Conservation (phyloP, 2,113 vertebrate species). For the Corydoras sp. region DNA sequence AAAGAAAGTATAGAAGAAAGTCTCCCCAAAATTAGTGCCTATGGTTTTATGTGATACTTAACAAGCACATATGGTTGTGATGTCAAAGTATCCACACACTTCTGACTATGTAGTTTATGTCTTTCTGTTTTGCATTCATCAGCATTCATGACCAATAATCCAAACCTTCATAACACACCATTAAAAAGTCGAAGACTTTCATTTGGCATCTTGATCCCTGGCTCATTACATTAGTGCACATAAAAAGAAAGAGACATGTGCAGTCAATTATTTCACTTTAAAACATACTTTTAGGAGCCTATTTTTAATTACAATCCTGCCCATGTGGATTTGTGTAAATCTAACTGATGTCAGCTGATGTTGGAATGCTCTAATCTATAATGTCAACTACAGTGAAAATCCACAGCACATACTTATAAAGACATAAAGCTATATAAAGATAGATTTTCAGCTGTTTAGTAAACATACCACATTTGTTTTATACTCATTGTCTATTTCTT, state of each 20-base stretch:
- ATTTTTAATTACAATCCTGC: constrained; percentile 28
- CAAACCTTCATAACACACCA: constrained; percentile 5
- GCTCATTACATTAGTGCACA: constrained; percentile 11
- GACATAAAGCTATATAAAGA: too few relatives aligned
- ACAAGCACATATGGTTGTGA: too few relatives aligned
- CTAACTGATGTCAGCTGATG: constrained; percentile 37
- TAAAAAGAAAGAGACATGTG: constrained; percentile 21
- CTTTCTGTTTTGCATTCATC: background rate
- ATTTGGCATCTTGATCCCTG: constrained; percentile 10
- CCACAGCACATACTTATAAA: too few relatives aligned
- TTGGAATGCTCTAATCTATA: constrained; percentile 60
- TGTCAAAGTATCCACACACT: too few relatives aligned
- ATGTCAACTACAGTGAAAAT: constrained; percentile 41
- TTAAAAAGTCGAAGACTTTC: constrained; percentile 8
- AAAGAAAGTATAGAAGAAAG: too few relatives aligned
- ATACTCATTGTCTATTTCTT: too few relatives aligned
- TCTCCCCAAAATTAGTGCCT: too few relatives aligned
- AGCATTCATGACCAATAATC: background rate
- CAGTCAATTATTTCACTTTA: constrained; percentile 25
- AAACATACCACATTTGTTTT: too few relatives aligned
- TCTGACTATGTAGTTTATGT: too few relatives aligned
- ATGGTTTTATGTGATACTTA: too few relatives aligned
- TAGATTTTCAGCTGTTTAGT: too few relatives aligned
- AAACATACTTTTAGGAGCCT: constrained; percentile 19
- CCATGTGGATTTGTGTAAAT: constrained; percentile 35